phyloP scores from a whole-genome alignment of 2,113 vertebrate species.

The Tringa solitaria region DNA sequence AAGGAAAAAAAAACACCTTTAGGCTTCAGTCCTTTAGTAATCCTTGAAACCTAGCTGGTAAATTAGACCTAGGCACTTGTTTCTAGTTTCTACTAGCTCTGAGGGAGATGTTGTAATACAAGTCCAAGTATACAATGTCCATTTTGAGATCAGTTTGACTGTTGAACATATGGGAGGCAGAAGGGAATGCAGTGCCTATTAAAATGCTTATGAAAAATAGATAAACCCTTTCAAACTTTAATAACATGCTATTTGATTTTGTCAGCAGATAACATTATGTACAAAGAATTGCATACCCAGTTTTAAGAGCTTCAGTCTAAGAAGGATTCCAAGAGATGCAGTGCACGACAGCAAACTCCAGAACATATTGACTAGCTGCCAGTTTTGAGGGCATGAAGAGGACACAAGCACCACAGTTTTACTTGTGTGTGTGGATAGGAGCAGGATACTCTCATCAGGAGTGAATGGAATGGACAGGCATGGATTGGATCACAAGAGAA shows the following conservation, averaged over 20 bases:
- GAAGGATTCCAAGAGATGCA: not conserved
- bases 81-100: not conserved
- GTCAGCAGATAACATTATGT: constrained; percentile 32
- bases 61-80: not conserved
- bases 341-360: not conserved
- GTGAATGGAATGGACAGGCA: not conserved
- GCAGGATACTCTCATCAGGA: not conserved
- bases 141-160: not conserved
- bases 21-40: not conserved
- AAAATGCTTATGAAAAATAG: constrained; percentile 65
- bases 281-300: not conserved
- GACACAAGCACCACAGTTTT: not conserved
- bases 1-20: not conserved
- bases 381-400: not conserved
- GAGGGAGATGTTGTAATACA: not conserved
- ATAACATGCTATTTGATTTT: constrained; percentile 54
- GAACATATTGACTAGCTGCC: not conserved
- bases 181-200: constrained; percentile 27
- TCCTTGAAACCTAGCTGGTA: not conserved
- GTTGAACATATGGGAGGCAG: not conserved
- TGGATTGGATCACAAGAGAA: not conserved
- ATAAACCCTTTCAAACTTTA: constrained; percentile 60
- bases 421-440: not conserved
- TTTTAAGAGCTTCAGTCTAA: not conserved
- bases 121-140: not conserved